These are phyloP conservation scores for Clunio marinus DNA, from an alignment of 2,888 invertebrate genomes.

Conservation along the genomic window DNA sequence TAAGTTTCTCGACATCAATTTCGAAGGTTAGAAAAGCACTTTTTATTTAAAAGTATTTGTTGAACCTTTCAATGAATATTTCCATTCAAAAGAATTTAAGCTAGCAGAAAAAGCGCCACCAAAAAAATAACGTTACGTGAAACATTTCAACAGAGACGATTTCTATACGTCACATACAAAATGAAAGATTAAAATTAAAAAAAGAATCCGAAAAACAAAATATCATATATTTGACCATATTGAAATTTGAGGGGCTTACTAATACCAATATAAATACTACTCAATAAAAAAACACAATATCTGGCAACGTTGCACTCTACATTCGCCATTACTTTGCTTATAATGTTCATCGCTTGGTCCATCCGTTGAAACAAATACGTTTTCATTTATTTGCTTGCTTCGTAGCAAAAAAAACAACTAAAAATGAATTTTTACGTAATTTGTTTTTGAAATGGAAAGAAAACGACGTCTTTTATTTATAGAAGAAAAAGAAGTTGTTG, in stretches of 20 bases:
- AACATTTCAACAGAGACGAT: background rate
- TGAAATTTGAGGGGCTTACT: slow-evolving; percentile 10
- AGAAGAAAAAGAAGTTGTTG: slow-evolving; percentile 23
- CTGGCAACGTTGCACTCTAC: slow-evolving; percentile 26
- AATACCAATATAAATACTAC: no score
- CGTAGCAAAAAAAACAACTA: background rate
- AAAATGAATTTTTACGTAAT: slow-evolving; percentile 32
- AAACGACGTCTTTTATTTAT: slow-evolving; percentile 25
- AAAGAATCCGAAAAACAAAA: slow-evolving; percentile 22
- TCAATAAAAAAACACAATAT: slow-evolving; percentile 7
- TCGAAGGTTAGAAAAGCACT: background rate
- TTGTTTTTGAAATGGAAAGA: slow-evolving; percentile 23
- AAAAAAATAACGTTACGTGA: no score
- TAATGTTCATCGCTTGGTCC: no score
- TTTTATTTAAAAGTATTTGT: no score
- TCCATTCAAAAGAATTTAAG: background rate
- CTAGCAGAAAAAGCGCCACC: no score
- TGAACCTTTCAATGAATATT: no score
- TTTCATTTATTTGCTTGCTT: background rate
- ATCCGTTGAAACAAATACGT: no score
- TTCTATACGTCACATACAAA: slow-evolving; percentile 16
- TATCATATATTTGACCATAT: slow-evolving; percentile 26
- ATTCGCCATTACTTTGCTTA: no score
- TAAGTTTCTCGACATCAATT: background rate
- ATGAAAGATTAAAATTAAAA: background rate